These are phyloP conservation scores for Eretmochelys imbricata DNA, from an alignment of 2,113 vertebrate species.

Conservation along the genomic window DNA sequence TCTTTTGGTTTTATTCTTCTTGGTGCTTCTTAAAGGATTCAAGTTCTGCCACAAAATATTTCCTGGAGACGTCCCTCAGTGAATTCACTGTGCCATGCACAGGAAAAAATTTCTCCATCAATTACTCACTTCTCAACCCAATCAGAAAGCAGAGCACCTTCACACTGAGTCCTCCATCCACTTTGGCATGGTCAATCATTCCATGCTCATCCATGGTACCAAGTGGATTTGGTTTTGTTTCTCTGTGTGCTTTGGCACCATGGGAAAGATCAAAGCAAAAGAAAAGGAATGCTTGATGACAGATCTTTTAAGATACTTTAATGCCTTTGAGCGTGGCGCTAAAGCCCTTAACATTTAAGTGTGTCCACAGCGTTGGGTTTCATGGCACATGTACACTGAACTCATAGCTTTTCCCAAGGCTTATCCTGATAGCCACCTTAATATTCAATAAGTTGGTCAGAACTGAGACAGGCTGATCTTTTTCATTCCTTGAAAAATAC, in stretches of 20 bases:
- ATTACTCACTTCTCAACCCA: background rate
- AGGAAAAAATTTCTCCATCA: background rate
- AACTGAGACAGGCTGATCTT: background rate
- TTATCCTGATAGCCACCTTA: background rate
- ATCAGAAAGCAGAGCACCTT: background rate
- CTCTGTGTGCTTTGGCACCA: background rate
- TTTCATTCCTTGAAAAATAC: background rate
- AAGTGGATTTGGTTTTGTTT: background rate
- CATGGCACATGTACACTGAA: background rate
- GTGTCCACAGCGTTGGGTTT: background rate
- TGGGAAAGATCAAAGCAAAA: background rate
- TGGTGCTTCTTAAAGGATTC: background rate
- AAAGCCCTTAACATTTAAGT: background rate
- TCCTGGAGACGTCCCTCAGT: background rate
- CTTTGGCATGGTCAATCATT: background rate
- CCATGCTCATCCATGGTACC: background rate
- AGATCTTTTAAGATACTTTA: background rate
- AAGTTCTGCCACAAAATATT: background rate
- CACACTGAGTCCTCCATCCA: background rate
- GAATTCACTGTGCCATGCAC: background rate
- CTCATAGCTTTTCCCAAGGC: background rate
- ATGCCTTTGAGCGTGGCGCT: background rate
- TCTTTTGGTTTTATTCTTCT: background rate
- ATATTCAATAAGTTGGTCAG: background rate
- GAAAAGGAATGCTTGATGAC: rapidly evolving